Base-by-base conservation (phyloP, 2,888 invertebrate species). In the Volucella bombylans region DNA sequence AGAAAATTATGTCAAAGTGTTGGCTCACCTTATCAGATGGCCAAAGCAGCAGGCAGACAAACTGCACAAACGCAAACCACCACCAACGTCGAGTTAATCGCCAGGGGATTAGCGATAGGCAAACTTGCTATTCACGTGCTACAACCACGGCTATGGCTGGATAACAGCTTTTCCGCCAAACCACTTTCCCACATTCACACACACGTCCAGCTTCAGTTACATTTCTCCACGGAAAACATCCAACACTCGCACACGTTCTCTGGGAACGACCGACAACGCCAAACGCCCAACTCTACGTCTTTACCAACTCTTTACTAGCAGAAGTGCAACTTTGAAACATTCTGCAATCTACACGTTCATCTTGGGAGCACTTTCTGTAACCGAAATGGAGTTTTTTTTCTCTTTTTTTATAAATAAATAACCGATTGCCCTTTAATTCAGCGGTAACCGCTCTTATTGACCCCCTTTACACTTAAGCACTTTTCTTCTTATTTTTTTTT, bases 41-140 rank as follows among this genome's bases (percentile, higher is more conserved):
- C 52, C 31, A 31, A 31, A 64, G n/a, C 45, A 55, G 59, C 10
- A 23, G 15, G 8, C 3, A 9, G 11, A 1, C 23, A 43, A 23
- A 15, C 18, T 39, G 41, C 11, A 39, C 15, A 9, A 38, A 4
- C 11, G 45, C 31, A 31, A 31, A 31, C 31, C 31, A 31, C 31
- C 31, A 31, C 31, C 31, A 6, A 31, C 31, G 6, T 31, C 31
- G 6, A 6, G 6, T 31, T 31, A 31, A 31, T 31, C 31, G 15
- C 18, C 31, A 11, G 38, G 47, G 41, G 49, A 52, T 45, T 18
- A 39, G 45, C 49, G 43, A 50, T 39, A 55, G 47, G 61, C 59
- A 49, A 71, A 78, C 18, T n/a, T 64, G 45, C 49, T 43, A 74
- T 79, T 83, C 83, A 83, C 79, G 79, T 83, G 79, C 74, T 74